phyloP scores from a whole-genome alignment of 2,113 vertebrate genomes.

The Ceyx melanurus region DNA sequence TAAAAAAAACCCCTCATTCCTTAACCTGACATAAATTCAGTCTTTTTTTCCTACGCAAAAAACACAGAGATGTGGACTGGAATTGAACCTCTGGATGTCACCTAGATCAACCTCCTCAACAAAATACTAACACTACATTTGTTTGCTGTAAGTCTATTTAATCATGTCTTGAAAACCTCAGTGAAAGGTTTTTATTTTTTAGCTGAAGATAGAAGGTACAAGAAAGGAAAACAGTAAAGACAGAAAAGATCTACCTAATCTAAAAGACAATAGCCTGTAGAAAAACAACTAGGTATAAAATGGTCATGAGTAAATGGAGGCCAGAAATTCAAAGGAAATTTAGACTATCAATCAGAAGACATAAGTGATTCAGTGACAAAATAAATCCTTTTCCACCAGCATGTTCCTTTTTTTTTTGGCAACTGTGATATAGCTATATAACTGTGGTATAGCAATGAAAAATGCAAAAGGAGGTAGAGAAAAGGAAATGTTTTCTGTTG shows the following conservation, averaged over 20 bases:
- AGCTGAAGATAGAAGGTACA: neutral
- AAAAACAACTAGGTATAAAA: neutral
- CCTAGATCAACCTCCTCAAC: neutral
- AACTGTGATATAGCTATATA: neutral
- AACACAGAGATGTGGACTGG: neutral
- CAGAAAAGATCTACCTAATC: neutral
- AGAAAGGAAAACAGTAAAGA: neutral
- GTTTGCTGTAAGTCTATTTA: neutral
- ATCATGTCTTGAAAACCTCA: neutral
- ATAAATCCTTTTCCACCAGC: neutral
- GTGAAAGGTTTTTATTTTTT: neutral
- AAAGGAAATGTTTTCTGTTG: neutral
- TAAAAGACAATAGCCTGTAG: neutral
- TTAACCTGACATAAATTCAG: neutral
- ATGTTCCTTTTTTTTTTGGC: neutral
- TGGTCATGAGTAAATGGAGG: neutral
- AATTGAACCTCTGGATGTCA: neutral
- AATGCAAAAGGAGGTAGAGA: neutral
- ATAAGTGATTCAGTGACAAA: neutral
- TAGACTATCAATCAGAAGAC: neutral
- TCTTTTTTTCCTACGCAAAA: neutral
- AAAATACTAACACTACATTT: neutral
- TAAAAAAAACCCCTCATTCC: neutral
- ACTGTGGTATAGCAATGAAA: neutral
- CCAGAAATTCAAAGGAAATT: neutral